Percentiles rank a stretch among this genome's conserved stretches.
These are phyloP conservation scores for Propithecus deckenii DNA, from an alignment of 2,797 vertebrate species.

Conservation along the genomic window DNA sequence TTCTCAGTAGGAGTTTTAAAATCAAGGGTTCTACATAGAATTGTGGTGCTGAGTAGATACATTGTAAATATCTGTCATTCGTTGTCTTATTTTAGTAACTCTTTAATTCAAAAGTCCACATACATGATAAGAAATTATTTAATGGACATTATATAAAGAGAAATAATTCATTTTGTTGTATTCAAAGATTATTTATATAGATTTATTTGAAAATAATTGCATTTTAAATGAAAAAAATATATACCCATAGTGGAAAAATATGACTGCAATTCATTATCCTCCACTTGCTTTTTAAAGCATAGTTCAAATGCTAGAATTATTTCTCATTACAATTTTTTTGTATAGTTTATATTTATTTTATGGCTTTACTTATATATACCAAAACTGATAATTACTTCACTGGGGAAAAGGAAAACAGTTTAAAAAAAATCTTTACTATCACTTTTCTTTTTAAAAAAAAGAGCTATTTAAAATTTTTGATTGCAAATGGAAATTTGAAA, in stretches of 20 bases:
- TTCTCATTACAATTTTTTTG: background rate
- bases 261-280: background rate
- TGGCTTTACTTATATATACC: background rate
- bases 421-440: background rate
- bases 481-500: conserved; percentile 27
- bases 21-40: background rate
- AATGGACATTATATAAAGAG: background rate
- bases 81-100: conserved; percentile 9
- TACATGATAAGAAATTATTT: background rate
- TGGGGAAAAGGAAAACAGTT: background rate
- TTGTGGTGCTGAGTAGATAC: background rate
- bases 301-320: background rate
- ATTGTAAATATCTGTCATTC: background rate
- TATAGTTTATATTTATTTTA: background rate
- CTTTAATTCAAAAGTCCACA: background rate
- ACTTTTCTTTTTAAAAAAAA: background rate
- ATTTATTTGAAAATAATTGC: conserved; percentile 6
- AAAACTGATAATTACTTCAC: background rate
- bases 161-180: background rate
- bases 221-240: conserved; percentile 1
- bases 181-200: background rate
- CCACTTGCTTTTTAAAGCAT: background rate
- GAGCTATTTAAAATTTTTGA: background rate
- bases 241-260: background rate
- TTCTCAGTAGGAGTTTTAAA: background rate